Base-by-base conservation (phyloP, 30 jellyfish, hydroid and myxozoan species). In the Aurelia sp. region DNA sequence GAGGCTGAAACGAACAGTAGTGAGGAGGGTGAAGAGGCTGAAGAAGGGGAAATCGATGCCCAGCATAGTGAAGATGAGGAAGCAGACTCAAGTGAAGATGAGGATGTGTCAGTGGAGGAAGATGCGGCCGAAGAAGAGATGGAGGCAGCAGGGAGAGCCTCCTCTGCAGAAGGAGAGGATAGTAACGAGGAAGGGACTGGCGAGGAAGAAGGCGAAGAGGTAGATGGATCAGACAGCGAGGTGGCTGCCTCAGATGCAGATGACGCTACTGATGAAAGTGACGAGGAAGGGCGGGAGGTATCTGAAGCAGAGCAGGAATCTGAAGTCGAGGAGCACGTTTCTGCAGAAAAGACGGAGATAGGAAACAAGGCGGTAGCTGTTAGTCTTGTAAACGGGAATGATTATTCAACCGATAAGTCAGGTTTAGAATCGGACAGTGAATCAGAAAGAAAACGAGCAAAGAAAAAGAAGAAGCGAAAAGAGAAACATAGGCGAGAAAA, bases 341-440 rank as follows among this genome's bases (percentile, higher is more conserved):
- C 69, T n/a, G 31, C 23, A 13, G 33, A 59, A 59, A 7, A 9
- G 37, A 16, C 55, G 55, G 10, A 44, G 55, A 10, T 13, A 9
- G 55, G 16, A 44, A 44, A 13, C 55, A 9, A 44, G 55, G 55
- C 55, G 55, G 55, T 44, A 10, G 55, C 55, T 44, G 55, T 7
- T 10, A 44, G 16, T 12, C 64, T 37, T 53, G 79, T 33, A 23
- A 82, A 72, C 50, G 91, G 79, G 33, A 52, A 16, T 59, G 60
- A 52, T n/a, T 16, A 64, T 64, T 13, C 78, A 4, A 22, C 75
- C 9, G 68, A 23, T 61, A 51, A 77, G 22, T 33, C 74, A 59
- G 85, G 60, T 40, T 86, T 71, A 13, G 76, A 76, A 10, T 5
- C 87, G 60, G 86, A 71, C 44, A 71, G 62, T 27, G 93, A 84